Percentiles rank a stretch among this genome's conserved stretches.
Conservation (phyloP, 2,888 invertebrate species). For the Ypsolopha scabrella region DNA sequence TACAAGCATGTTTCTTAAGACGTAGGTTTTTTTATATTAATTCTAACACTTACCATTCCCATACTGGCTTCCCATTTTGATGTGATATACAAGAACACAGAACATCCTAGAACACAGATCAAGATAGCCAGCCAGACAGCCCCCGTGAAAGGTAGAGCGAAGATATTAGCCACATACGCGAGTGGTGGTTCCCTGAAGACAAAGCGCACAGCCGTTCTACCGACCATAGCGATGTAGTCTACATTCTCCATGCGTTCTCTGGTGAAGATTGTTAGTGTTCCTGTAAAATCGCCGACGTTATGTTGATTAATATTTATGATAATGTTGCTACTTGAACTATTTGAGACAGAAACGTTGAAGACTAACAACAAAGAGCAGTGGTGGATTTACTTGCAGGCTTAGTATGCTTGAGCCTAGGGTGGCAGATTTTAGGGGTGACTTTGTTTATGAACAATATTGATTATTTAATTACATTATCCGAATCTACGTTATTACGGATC, state of each 20-base stretch:
- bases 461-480: no score
- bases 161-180: slow-evolving; percentile 75
- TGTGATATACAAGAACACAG: slow-evolving; percentile 53
- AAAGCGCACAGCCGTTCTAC: slow-evolving; percentile 65
- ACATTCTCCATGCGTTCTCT: slow-evolving; percentile 48
- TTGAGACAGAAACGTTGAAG: no score
- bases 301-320: no score
- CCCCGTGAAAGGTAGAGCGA: slow-evolving; percentile 72
- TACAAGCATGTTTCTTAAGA: background rate
- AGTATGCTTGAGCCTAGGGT: no score
- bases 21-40: background rate
- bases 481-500: no score
- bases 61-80: slow-evolving; percentile 59
- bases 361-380: no score
- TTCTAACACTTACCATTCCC: slow-evolving; percentile 34
- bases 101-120: slow-evolving; percentile 55
- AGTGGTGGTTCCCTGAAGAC: slow-evolving; percentile 76
- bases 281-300: slow-evolving; percentile 17
- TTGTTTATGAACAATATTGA: no score
- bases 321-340: no score
- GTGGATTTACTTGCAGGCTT: no score
- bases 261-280: slow-evolving; percentile 51
- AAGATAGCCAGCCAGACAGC: slow-evolving; percentile 73
- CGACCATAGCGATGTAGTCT: slow-evolving; percentile 69
- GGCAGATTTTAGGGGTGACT: no score